Evolutionary conservation across 1,140 invertebrate species (phyloP).

Genomic region (Bombus breviceps): DNA sequence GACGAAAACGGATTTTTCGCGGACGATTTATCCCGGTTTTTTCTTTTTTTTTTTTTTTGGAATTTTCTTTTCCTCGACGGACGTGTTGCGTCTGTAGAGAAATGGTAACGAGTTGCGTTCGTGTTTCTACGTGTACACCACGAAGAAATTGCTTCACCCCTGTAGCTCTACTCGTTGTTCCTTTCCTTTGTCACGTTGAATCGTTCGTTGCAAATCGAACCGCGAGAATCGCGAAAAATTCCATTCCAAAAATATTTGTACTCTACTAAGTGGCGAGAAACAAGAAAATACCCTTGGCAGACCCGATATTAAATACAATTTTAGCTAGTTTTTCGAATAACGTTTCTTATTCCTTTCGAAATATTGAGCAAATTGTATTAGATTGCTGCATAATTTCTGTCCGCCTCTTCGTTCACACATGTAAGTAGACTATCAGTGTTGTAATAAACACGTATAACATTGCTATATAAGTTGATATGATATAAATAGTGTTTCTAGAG

Average conservation of each 20-base stretch:
- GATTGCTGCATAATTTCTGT: neutral
- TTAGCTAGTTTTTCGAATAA: neutral
- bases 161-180: neutral
- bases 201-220: constrained; percentile 29
- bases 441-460: too few species aligned
- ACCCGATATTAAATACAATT: neutral
- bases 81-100: neutral
- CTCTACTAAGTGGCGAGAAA: constrained; percentile 21
- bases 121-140: constrained; percentile 8
- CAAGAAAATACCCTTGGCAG: neutral
- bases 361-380: too few species aligned
- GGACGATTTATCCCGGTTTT: neutral
- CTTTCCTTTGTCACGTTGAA: neutral
- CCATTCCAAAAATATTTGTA: constrained; percentile 55
- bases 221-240: constrained; percentile 38
- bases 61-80: constrained; percentile 10
- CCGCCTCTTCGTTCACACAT: neutral
- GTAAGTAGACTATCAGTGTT: neutral
- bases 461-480: too few species aligned
- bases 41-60: neutral
- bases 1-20: constrained; percentile 65
- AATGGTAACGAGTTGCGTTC: neutral
- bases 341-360: neutral
- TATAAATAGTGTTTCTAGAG: too few species aligned
- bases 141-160: neutral